Percentiles rank a stretch among this genome's conserved stretches.
These are phyloP conservation scores for Danio jaintianensis DNA, from an alignment of 2,797 vertebrate genomes.

Conservation along the genomic window DNA sequence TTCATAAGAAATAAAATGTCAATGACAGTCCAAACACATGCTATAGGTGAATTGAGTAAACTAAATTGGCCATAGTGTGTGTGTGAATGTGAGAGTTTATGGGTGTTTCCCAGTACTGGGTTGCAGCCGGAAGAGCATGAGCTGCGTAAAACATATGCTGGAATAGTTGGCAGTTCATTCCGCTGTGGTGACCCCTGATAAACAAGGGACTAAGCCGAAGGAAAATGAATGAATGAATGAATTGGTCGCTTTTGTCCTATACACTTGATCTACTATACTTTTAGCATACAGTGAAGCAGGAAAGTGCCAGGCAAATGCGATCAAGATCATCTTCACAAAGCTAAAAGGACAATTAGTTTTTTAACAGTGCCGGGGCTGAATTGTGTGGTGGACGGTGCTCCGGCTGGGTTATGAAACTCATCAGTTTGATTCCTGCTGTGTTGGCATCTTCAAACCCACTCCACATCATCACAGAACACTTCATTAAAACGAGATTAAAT, in stretches of 20 bases:
- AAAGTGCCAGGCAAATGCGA: conserved; percentile 6
- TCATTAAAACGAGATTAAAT: not conserved
- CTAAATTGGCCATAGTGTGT: no score
- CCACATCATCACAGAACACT: conserved; percentile 7
- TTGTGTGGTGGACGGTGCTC: conserved; percentile 17
- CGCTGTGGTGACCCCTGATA: no score
- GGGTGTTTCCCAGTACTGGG: no score
- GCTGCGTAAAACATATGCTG: no score
- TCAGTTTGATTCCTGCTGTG: not conserved
- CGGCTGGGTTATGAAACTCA: conserved; percentile 18
- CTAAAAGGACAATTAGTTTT: conserved; percentile 5
- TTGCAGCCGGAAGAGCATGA: no score
- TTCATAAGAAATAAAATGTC: no score
- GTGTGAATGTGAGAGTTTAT: no score
- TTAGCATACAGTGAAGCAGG: not conserved
- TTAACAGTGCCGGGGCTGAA: conserved; percentile 9
- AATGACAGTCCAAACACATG: no score
- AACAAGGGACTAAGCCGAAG: no score
- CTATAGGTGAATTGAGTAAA: no score
- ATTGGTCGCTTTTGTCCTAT: not conserved
- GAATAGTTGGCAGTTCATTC: no score
- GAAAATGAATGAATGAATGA: no score
- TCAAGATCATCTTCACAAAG: not conserved
- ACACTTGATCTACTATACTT: not conserved
- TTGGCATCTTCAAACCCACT: conserved; percentile 7